Evolutionary conservation across 2,888 invertebrate genomes (phyloP), one percentile per base, ranked within the genome.

Genomic region (Lypha dubia): DNA sequence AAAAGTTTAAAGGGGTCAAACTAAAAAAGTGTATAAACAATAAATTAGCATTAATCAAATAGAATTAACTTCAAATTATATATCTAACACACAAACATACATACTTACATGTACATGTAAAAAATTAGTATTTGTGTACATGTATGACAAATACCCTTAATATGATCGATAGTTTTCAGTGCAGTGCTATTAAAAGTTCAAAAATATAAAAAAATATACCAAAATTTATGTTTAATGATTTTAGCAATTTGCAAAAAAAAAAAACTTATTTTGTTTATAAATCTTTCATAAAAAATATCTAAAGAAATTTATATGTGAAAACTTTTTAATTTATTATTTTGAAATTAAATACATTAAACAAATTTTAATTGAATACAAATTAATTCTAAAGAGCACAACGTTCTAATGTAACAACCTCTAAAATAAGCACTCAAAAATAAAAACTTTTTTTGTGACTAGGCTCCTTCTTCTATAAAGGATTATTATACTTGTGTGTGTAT

Each of bases 381-480:
- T 49, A 62, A 15, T 35, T 1, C 22, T 11, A 58, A 62, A 38
- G 44, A 46, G n/a, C 15, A n/a, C 32, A 28, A 75, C n/a, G 20
- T 74, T 38, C 2, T 15, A 63, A 63, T 60, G n/a, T 46, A n/a
- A 56, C 58, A 65, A 56, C 32, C 65, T 67, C 4, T 22, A 24
- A 44, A 35, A 24, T 35, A 56, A 56, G 35, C 35, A 13, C 22
- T 65, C 65, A 35, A 35, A 35, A 7, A 8, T 9, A 56, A 22
- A 20, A 63, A 62, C n/a, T 20, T 35, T 56, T 28, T 56, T 41
- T 38, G 35, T 38, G 35, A 15, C 9, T 28, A 62, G 32, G 41
- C 35, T 60, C n/a, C n/a, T n/a, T n/a, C n/a, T n/a, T 68, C 5
- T 49, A 8, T 9, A 67, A 60, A 62, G 77, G 60, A 49, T 68